These are phyloP conservation scores for Apostichopus japonicus DNA, from an alignment of 35 echinoderm and acorn worm species.

Conservation along the genomic window DNA sequence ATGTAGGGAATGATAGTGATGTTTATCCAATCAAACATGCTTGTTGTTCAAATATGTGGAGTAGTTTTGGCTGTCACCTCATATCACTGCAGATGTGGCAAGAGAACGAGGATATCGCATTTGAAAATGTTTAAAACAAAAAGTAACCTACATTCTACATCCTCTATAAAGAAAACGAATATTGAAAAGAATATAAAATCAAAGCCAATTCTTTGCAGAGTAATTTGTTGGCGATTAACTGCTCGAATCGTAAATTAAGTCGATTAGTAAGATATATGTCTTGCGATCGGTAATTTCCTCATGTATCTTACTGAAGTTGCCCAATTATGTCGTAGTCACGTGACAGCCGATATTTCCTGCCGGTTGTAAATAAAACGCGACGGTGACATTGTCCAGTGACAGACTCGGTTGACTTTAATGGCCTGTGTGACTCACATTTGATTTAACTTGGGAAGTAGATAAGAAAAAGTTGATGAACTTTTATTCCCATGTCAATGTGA, in stretches of 20 bases:
- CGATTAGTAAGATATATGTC: background rate
- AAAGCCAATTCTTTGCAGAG: too few relatives aligned
- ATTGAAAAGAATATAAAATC: too few relatives aligned
- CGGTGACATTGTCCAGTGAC: slow-evolving; percentile 6
- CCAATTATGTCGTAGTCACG: background rate
- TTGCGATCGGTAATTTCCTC: background rate
- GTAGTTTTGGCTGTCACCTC: background rate
- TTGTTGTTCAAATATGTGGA: slow-evolving; percentile 1
- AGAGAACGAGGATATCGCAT: background rate
- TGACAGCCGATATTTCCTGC: background rate
- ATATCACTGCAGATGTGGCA: background rate
- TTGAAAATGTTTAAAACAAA: background rate
- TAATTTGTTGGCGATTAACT: background rate
- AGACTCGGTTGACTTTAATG: background rate
- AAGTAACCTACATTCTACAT: background rate
- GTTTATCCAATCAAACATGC: slow-evolving; percentile 1
- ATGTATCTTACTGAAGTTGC: background rate
- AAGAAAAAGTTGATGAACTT: slow-evolving; percentile 5
- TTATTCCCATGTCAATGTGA: background rate
- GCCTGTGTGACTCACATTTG: background rate
- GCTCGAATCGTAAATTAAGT: background rate
- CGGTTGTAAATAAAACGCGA: slow-evolving; percentile 1
- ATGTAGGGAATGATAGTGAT: background rate
- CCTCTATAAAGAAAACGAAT: background rate
- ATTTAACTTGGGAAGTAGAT: background rate